phyloP scores from a whole-genome alignment of 2,113 vertebrate genomes.

The Saimiri boliviensis region DNA sequence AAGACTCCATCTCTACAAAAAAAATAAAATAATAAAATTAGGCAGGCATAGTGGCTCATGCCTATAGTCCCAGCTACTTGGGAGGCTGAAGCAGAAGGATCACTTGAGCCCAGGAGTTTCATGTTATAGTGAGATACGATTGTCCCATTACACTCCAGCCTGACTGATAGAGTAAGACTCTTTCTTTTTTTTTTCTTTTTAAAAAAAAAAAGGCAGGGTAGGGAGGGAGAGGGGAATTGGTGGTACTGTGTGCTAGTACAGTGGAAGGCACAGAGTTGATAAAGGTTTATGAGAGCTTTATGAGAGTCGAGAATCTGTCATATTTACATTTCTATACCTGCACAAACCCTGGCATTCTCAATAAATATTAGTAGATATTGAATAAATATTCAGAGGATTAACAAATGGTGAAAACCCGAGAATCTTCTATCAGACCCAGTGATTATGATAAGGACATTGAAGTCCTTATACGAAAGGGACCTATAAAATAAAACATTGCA shows the following conservation, averaged over 20 bases:
- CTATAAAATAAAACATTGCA: neutral
- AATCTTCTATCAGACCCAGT: neutral
- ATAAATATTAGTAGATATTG: neutral
- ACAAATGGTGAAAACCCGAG: neutral
- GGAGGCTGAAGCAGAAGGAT: no score
- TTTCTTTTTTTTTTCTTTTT: no score
- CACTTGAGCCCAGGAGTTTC: no score
- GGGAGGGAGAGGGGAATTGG: no score
- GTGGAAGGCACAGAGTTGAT: neutral
- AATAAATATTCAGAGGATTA: neutral
- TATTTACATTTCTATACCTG: neutral
- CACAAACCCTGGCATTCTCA: neutral
- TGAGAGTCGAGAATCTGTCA: neutral
- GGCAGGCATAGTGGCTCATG: no score
- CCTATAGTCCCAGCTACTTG: no score
- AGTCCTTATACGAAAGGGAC: neutral
- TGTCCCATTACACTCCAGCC: no score
- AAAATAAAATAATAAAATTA: no score
- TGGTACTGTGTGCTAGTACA: neutral
- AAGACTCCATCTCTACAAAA: no score
- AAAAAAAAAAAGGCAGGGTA: no score
- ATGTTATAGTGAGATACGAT: no score
- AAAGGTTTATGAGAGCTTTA: neutral
- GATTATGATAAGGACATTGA: neutral
- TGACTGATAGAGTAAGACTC: no score